phyloP scores from a whole-genome alignment of 2,888 invertebrate species.

The Caenorhabditis zanzibari region DNA sequence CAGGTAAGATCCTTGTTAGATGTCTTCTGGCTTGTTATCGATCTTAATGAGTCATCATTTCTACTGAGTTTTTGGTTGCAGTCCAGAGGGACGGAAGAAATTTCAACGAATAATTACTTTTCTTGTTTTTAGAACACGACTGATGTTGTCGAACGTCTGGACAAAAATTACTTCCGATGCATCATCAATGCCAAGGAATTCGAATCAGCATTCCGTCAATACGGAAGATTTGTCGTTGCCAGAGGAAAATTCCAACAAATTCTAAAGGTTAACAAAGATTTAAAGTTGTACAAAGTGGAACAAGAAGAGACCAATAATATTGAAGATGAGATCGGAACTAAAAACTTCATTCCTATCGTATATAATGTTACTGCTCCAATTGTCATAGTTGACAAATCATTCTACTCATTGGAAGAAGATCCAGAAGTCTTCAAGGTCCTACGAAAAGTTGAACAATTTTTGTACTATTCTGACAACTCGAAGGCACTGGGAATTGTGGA shows the following conservation, averaged over 20 bases:
- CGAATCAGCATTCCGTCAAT: not conserved
- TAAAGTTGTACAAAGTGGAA: constrained; percentile 3
- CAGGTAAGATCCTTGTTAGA: not conserved
- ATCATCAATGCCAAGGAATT: not conserved
- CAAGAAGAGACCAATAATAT: not conserved
- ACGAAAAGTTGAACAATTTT: no score
- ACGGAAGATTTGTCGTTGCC: not conserved
- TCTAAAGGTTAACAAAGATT: not conserved
- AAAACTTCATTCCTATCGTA: not conserved
- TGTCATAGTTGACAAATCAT: no score
- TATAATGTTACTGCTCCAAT: not conserved
- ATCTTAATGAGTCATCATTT: no score
- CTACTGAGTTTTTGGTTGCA: no score
- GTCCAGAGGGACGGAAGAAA: no score
- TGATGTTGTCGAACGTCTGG: not conserved
- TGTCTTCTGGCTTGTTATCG: no score
- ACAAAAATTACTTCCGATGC: constrained; percentile 1
- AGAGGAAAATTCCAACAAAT: constrained; percentile 9
- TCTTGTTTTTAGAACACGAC: not conserved
- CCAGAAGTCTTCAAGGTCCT: no score
- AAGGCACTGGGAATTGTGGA: no score
- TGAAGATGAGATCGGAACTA: not conserved
- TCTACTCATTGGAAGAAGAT: no score
- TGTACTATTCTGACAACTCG: no score
- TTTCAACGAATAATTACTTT: no score